Base-by-base conservation (phyloP, 2,113 vertebrate genomes). In the Delphinapterus leucas region DNA sequence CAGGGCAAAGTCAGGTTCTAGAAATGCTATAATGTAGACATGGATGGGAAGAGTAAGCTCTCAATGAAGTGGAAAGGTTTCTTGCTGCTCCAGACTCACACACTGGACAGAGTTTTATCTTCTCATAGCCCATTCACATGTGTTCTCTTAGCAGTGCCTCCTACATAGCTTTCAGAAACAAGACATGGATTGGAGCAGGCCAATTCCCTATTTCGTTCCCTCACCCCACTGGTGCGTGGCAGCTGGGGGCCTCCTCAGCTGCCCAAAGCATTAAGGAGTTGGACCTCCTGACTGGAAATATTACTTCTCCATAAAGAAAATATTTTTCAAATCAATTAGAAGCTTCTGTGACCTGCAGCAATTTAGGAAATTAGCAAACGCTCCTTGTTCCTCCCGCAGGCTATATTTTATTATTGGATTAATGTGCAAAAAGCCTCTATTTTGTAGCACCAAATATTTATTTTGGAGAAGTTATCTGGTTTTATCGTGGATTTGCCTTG, bases 371-470 rank as follows among this genome's bases (percentile, higher is more conserved):
- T 97, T 92, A 93, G 93, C 61, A 96, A 97, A 88, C 41, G 65
- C 36, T 95, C 94, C 94, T 71, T 84, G 90, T 94, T 94, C 81
- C 82, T 95, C 95, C 88, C 3, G 2, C 83, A 92, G 90, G 87
- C 90, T 36, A 20, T 96, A 97, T 97, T 98, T 98, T 97, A 97
- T 96, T 97, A 97, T 97, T 93, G 95, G 96, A 98, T 97, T 98
- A 97, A 98, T 98, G 96, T 96, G 96, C 92, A 96, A 94, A 98
- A 97, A 95, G 61, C 63, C 95, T 95, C 96, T 88, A 88, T 93
- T 97, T 93, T 79, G 94, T 33, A 94, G 90, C 93, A 90, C 92
- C 92, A 98, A 97, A 95, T 97, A 98, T 92, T 98, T 98, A 96
- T 95, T 96, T 73, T 90, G 65, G 18, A 90, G 9, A 67, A 49